Conservation (phyloP, 2,113 vertebrate genomes). For the Pseudolaguvia tuberculata region DNA sequence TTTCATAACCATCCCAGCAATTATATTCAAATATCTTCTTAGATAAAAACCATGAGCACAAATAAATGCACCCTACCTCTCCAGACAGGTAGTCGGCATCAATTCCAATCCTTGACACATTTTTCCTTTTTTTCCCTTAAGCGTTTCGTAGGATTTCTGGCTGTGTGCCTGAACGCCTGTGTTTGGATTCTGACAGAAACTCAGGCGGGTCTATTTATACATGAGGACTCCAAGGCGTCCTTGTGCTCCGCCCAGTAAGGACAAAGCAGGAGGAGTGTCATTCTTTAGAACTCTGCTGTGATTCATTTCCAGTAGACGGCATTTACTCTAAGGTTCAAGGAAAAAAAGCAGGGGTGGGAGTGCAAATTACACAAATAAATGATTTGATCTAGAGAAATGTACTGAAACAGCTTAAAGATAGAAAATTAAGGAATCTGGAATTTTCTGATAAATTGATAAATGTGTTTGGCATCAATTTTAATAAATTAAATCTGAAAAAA, state of each 20-base stretch:
- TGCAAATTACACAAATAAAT: not conserved
- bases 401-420: not conserved
- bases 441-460: no score
- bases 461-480: no score
- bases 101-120: slow-evolving; percentile 80
- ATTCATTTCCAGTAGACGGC: slow-evolving; percentile 44
- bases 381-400: not conserved
- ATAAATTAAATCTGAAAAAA: no score
- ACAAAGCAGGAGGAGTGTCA: slow-evolving; percentile 36
- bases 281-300: slow-evolving; percentile 28
- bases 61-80: slow-evolving; percentile 73
- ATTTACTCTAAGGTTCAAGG: slow-evolving; percentile 1
- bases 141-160: not conserved
- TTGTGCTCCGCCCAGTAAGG: slow-evolving; percentile 57
- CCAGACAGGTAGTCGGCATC: slow-evolving; percentile 77
- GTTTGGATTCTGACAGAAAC: slow-evolving; percentile 32
- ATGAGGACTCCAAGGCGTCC: slow-evolving; percentile 57
- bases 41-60: not conserved
- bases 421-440: no score
- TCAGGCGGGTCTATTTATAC: slow-evolving; percentile 57
- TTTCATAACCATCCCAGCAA: not conserved
- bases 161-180: not conserved
- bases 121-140: slow-evolving; percentile 41
- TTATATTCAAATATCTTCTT: not conserved
- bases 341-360: not conserved